Base-by-base conservation (phyloP, 1,140 invertebrate genomes). In the Zaprionus davidi region DNA sequence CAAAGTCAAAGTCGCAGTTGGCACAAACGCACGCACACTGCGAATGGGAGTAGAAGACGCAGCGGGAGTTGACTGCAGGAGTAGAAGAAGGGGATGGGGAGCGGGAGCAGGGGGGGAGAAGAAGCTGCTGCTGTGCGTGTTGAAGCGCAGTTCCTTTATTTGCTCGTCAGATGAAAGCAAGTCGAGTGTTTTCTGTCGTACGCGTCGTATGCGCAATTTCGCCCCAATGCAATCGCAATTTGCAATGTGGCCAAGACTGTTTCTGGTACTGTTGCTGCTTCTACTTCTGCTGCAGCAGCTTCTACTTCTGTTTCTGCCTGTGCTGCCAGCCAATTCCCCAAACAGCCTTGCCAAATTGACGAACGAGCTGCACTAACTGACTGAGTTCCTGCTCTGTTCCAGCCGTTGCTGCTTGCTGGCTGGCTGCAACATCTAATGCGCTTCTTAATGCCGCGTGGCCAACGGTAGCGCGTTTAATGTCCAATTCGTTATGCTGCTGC, bases 381-480 rank as follows among this genome's bases (percentile, higher is more conserved):
- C 38, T 63, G 24, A 34, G 31, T 3, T 11, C 31, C 31, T 31
- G 31, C 2, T 31, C 31, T 3, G 31, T 31, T 11, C 28, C 31
- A 36, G 46, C n/a, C 11, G 17, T 31, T 62, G 36, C 22, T 38
- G 44, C 9, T 28, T n/a, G 63, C 31, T 22, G 13, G 11, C 22
- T 71, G 49, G 56, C 55, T 46, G 55, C 65, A 67, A 53, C 58
- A 71, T 76, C 67, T 71, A 76, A 71, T 87, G 84, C 84, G 84
- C 84, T 87, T 87, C 84, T 87, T 88, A 87, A 87, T 84, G 84
- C 84, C 84, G 88, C 88, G 80, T 87, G 84, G 84, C 85, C 85
- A 90, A 90, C 85, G 85, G 85, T 90, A 90, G 85, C 85, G 85
- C 85, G 76, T 90, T 90, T 90, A 90, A 90, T 90, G 85, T 90